Conservation (phyloP, 2,888 invertebrate species). For the Amiota communis region DNA sequence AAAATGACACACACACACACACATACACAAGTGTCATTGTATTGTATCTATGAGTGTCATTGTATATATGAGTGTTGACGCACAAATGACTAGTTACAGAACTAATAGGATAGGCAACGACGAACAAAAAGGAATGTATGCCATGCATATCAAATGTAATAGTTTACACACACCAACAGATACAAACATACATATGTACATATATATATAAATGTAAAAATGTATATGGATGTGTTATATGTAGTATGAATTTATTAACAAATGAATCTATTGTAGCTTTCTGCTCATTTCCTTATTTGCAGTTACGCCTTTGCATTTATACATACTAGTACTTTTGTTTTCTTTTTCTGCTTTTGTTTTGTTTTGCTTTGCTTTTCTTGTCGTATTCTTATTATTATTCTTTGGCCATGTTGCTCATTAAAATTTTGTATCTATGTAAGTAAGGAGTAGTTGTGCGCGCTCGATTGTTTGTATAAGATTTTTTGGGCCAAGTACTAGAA, state of each 20-base stretch:
- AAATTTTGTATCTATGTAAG: neutral
- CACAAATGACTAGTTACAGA: neutral
- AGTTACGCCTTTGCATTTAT: neutral
- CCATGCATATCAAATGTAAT: slow-evolving; percentile 15
- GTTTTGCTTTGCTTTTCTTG: neutral
- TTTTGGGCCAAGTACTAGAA: neutral
- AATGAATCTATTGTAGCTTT: too few relatives aligned
- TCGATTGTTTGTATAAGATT: too few relatives aligned
- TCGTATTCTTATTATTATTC: neutral
- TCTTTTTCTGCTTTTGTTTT: neutral
- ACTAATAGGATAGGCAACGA: neutral
- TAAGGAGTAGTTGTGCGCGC: too few relatives aligned
- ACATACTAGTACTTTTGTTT: neutral
- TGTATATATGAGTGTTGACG: neutral
- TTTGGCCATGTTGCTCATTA: slow-evolving; percentile 9
- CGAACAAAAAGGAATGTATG: neutral
- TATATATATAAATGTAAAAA: too few relatives aligned
- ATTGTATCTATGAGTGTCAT: neutral
- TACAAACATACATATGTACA: neutral
- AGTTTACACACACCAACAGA: neutral
- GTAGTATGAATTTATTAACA: neutral
- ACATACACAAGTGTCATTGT: neutral
- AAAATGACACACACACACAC: slow-evolving; percentile 12
- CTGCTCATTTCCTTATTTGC: slow-evolving; percentile 3
- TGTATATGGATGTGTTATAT: neutral